Evolutionary conservation across 2,888 invertebrate species (phyloP).

Genomic region (Caenorhabditis plicata): DNA sequence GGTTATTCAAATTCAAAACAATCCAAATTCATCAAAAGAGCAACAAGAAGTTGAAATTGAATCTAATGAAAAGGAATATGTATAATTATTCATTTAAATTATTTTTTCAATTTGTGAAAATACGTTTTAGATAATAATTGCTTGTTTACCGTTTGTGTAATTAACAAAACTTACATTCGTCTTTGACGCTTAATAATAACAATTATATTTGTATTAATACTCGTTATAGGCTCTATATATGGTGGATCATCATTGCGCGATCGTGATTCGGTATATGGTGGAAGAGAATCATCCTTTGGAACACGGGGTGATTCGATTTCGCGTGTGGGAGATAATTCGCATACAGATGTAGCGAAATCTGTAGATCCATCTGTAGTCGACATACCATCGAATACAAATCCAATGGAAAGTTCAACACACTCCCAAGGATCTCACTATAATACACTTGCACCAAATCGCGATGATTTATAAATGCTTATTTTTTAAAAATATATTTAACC

Average conservation of each 20-base stretch:
- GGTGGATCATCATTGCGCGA: conserved; percentile 44
- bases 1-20: too few relatives aligned
- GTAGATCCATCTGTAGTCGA: conserved; percentile 40
- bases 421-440: conserved; percentile 42
- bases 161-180: too few relatives aligned
- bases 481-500: too few relatives aligned
- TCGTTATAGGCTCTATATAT: conserved; percentile 46
- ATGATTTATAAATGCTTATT: conserved; percentile 31
- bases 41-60: too few relatives aligned
- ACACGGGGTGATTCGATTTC: conserved; percentile 28
- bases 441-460: conserved; percentile 37
- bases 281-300: conserved; percentile 31
- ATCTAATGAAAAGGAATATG: too few relatives aligned
- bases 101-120: too few relatives aligned
- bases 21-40: too few relatives aligned
- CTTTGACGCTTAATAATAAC: too few relatives aligned
- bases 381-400: conserved; percentile 38
- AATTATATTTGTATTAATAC: too few relatives aligned
- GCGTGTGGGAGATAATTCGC: conserved; percentile 14
- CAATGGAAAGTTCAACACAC: conserved; percentile 29
- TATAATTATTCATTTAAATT: too few relatives aligned
- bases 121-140: too few relatives aligned
- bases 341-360: conserved; percentile 20
- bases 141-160: too few relatives aligned
- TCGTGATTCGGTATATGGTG: conserved; percentile 40